A percentile compares a stretch with the other conserved stretches of the same genome.
Evolutionary conservation across 2,113 vertebrate genomes (phyloP).

Genomic region (Dendropsophus ebraccatus): DNA sequence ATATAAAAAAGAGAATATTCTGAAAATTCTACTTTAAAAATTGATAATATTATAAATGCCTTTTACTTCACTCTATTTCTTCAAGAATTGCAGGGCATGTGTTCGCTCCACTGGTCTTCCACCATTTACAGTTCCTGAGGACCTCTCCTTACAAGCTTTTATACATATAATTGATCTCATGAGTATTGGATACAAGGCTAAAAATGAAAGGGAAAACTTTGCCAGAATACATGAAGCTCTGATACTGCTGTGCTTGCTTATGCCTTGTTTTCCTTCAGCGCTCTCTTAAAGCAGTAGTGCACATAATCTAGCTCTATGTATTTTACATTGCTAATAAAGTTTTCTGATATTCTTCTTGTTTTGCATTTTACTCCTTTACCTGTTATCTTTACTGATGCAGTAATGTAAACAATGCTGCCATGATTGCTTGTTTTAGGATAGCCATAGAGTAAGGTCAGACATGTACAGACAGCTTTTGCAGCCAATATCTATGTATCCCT

Average conservation of each 20-base stretch:
- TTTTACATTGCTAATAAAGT: background rate
- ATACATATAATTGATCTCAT: constrained; percentile 18
- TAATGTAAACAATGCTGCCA: background rate
- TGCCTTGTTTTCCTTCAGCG: background rate
- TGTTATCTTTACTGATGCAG: background rate
- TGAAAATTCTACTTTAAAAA: background rate
- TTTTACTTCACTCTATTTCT: background rate
- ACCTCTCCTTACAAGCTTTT: constrained; percentile 4
- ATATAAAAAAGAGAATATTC: background rate
- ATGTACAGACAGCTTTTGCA: background rate
- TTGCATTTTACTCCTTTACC: no score
- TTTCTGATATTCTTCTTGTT: background rate
- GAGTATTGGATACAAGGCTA: background rate
- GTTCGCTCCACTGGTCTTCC: background rate
- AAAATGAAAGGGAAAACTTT: background rate
- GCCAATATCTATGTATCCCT: background rate
- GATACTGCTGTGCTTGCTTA: background rate
- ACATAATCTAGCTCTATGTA: background rate
- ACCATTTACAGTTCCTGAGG: constrained; percentile 5
- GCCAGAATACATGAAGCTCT: background rate
- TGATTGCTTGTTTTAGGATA: background rate
- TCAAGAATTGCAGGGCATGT: background rate
- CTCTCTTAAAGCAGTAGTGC: background rate
- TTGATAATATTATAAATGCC: background rate
- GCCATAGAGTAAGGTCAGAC: background rate